These are phyloP conservation scores for Phalacrocorax pelagicus DNA, from an alignment of 2,113 vertebrate species.

Conservation along the genomic window DNA sequence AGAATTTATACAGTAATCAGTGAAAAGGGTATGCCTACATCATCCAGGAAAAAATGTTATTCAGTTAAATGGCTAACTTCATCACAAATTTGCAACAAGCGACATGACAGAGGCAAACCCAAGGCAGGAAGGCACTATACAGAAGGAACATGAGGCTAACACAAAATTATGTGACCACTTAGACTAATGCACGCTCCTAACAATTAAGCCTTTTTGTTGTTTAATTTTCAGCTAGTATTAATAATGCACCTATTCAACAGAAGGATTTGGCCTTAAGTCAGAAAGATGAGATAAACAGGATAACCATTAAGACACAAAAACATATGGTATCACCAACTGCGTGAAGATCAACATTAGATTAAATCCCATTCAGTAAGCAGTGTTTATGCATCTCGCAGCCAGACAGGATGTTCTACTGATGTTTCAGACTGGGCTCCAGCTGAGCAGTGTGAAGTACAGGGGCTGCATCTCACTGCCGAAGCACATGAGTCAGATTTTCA, in stretches of 20 bases:
- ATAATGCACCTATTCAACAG: slow-evolving; percentile 30
- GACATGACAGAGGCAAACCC: background rate
- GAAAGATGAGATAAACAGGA: slow-evolving; percentile 59
- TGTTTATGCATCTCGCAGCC: slow-evolving; percentile 50
- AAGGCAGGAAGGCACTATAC: background rate
- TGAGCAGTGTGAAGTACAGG: background rate
- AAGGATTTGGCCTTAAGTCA: slow-evolving; percentile 33
- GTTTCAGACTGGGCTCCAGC: slow-evolving; percentile 40
- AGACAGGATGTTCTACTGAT: slow-evolving; percentile 55
- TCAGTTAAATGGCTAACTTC: background rate
- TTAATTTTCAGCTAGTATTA: slow-evolving; percentile 26
- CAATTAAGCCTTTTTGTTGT: background rate
- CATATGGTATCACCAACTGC: background rate
- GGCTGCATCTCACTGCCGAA: background rate
- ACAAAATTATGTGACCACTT: background rate
- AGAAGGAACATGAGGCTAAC: background rate
- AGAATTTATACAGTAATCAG: background rate
- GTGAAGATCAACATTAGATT: slow-evolving; percentile 37
- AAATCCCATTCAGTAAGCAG: slow-evolving; percentile 28
- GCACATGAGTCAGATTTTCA: background rate
- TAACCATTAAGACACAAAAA: slow-evolving; percentile 40
- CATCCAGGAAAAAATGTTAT: background rate
- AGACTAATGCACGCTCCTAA: background rate
- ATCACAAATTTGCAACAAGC: background rate
- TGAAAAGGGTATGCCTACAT: background rate